Base-by-base conservation (phyloP, 2,797 vertebrate genomes). In the Sternarchorhynchus goeldii region DNA sequence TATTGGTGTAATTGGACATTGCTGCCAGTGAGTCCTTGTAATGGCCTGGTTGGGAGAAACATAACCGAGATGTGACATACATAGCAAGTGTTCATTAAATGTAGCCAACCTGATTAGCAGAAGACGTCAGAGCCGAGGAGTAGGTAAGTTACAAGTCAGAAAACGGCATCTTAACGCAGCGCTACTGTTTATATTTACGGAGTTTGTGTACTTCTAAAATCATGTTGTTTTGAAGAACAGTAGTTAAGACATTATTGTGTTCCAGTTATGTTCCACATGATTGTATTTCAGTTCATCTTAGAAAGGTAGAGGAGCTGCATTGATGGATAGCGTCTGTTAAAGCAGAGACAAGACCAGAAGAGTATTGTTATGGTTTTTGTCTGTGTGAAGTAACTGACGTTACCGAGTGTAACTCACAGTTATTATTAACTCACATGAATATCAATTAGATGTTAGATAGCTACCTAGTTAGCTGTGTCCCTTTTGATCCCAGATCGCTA, bases 1-100 rank as follows among this genome's bases (percentile, higher is more conserved):
- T 83, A 29, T 53, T 83, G 75, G 79, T 64, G 75, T 78, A 82
- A 82, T 73, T 75, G 56, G 73, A 83, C 82, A 85, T 82, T 71
- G 81, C 64, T 63, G 64, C 29, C 67, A 81, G 77, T 81, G 57
- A 84, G 68, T 66, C 39, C 50, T 1, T 17, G 25, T 79, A 67
- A 79, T 73, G 63, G n/a, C 56, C 62, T 74, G 60, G 34, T 79
- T 79, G 2, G 45, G 55, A 66, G 39, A 59, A 29, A 17, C 31
- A 32, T 66, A 34, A 50, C 55, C 20, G 53, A 32, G 41, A 64
- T 56, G 16, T 34, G 53, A 50, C 58, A 29, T n/a, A 64, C 55
- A 64, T 56, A 77, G 21, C 45, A 64, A 25, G 69, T 45, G 50
- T 70, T 31, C 2, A 10, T 56, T 12, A 56, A 20, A 73, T 25